Percentiles rank a stretch among this genome's conserved stretches.
phyloP scores from a whole-genome alignment of 2,797 vertebrate species.

The Pseudochirops corinnae region DNA sequence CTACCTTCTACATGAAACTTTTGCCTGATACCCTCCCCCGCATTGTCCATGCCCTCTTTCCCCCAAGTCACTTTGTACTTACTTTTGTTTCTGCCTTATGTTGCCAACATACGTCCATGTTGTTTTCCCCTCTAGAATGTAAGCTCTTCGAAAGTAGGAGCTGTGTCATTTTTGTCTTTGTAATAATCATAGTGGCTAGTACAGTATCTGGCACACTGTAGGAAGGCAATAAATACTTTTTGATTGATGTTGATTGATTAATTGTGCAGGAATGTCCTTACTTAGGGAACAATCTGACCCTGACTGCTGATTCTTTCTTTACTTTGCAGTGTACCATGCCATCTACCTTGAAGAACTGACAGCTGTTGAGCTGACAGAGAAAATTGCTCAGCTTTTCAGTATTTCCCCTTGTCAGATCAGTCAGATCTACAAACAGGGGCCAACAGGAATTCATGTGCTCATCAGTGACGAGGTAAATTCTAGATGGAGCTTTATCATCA shows the following conservation, averaged over 20 bases:
- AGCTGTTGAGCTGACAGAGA: conserved; percentile 92
- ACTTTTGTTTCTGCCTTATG: not conserved
- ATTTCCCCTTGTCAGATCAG: conserved; percentile 96
- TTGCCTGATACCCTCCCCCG: not conserved
- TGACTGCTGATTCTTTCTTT: not conserved
- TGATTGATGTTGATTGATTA: not conserved
- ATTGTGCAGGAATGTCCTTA: not conserved
- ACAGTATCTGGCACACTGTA: not conserved
- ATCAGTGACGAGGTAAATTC: conserved; percentile 94
- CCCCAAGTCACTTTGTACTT: not conserved
- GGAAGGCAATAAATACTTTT: not conserved
- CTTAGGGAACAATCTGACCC: not conserved
- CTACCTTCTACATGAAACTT: not conserved
- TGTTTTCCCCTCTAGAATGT: not conserved
- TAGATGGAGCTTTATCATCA: not conserved
- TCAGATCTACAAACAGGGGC: conserved; percentile 97
- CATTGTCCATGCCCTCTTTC: not conserved
- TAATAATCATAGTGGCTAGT: not conserved
- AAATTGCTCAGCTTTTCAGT: conserved; percentile 97
- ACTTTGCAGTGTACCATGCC: conserved; percentile 94
- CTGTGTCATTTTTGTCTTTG: not conserved
- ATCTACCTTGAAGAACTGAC: conserved; percentile 97
- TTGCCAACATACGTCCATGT: not conserved
- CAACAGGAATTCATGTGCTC: conserved; percentile 96
- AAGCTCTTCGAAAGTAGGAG: not conserved